Evolutionary conservation across 2,113 vertebrate species (phyloP), one percentile per base, ranked within the genome.

Genomic region (Chlorodrepanis virens): DNA sequence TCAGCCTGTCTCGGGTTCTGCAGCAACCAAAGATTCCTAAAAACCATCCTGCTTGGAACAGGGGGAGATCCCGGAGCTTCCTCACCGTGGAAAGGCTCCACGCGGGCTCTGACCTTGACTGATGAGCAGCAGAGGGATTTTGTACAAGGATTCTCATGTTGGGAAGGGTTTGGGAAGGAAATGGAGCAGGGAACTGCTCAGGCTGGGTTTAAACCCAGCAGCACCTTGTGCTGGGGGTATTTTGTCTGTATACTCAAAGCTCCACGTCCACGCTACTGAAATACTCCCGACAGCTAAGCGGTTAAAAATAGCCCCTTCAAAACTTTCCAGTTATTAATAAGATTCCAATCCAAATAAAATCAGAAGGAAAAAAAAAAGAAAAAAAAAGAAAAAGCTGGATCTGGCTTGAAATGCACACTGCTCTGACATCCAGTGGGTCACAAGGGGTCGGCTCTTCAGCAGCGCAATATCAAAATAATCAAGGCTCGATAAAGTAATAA

Each of bases 91-190:
- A 10, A 65, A 28, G 0, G 24, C 42, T 71, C 67, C 33, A 4
- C 7, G 4, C 0, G 2, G 4, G 49, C 88, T 71, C n/a, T 5
- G 4, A 4, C 35, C 63, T 24, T 12, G 47, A 45, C 0, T 10
- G 80, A 82, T 60, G 94, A 75, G 39, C 78, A 37, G 3, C 47
- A 12, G 1, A 3, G 61, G 3, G 49, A 40, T 53, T 76, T 12
- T 24, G 65, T 84, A 87, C 53, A 11, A 23, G 90, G 72, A 65
- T 14, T n/a, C 33, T 44, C 11, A 5, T 12, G 16, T 6, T 68
- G 87, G 83, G 27, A 52, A 42, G 12, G 42, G 18, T 28, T 81
- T 25, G 19, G 52, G 49, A 28, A 85, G 57, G 57, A 45, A 79
- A 53, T 1, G 7, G 65, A 87, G 78, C 74, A 40, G 70, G 10